Evolutionary conservation across 2,797 vertebrate genomes (phyloP).

Genomic region (Muscicapa striata): DNA sequence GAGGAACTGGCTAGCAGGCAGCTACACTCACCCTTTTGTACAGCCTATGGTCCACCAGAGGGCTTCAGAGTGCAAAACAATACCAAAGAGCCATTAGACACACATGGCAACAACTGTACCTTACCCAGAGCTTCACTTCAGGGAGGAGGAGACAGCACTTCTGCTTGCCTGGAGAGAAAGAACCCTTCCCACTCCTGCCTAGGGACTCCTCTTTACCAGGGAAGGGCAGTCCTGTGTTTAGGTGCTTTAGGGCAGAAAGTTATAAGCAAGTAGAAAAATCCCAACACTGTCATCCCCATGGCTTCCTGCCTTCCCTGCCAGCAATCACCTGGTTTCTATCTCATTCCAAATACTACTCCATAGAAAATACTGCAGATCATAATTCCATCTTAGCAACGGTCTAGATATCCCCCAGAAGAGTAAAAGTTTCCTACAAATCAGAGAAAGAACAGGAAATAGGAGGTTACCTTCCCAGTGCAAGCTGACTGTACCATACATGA

Average conservation of each 20-base stretch:
- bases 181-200: constrained; percentile 53
- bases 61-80: constrained; percentile 99
- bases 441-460: background rate
- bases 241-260: constrained; percentile 23
- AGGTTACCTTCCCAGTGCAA: background rate
- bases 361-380: background rate
- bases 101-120: constrained; percentile 77
- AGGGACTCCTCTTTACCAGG: background rate
- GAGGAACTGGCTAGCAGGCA: constrained; percentile 92
- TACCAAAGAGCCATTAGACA: constrained; percentile 99
- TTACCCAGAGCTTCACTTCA: constrained; percentile 70
- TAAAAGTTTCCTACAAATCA: background rate
- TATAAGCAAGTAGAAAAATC: constrained; percentile 8
- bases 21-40: constrained; percentile 99
- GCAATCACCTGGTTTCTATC: background rate
- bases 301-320: background rate
- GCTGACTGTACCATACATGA: background rate
- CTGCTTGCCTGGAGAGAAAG: constrained; percentile 58
- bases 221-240: constrained; percentile 6
- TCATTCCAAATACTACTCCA: background rate
- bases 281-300: background rate
- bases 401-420: background rate
- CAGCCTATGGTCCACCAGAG: constrained; percentile 99
- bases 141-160: constrained; percentile 37
- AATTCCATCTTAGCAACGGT: background rate